These are phyloP conservation scores for Conopomorpha cramerella DNA, from an alignment of 1,140 invertebrate genomes.

Conservation along the genomic window DNA sequence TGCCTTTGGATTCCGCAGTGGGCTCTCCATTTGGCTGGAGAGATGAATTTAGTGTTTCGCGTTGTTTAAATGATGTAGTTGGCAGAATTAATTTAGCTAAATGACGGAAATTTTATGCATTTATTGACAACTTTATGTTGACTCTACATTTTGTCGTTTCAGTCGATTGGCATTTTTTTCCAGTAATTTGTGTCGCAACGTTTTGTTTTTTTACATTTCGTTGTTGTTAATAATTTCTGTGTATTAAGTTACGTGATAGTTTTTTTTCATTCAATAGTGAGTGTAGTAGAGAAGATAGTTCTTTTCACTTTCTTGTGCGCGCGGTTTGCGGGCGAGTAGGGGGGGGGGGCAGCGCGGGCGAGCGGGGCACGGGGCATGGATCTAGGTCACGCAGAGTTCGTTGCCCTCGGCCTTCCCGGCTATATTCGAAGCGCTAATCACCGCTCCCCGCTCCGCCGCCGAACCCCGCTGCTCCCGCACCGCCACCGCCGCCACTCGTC, in stretches of 20 bases:
- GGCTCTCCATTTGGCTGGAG: too few species aligned
- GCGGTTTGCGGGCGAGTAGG: not conserved
- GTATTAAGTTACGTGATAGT: too few species aligned
- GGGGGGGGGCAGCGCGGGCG: constrained; percentile 5
- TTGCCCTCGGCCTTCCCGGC: constrained; percentile 60
- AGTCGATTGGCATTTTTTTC: too few species aligned
- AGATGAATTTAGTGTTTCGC: constrained; percentile 6
- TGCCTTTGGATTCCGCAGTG: too few species aligned
- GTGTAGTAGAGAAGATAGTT: constrained; percentile 12
- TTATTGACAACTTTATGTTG: too few species aligned
- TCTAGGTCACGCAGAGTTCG: constrained; percentile 60
- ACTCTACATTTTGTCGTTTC: too few species aligned
- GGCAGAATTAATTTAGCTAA: too few species aligned
- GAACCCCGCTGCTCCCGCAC: constrained; percentile 5
- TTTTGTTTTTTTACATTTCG: constrained; percentile 4
- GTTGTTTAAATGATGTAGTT: too few species aligned
- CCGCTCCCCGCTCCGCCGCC: constrained; percentile 10
- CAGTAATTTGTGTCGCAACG: constrained; percentile 1
- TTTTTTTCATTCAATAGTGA: too few species aligned
- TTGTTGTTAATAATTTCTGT: too few species aligned
- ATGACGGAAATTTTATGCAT: too few species aligned
- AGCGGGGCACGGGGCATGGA: constrained; percentile 21
- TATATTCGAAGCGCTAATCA: constrained; percentile 55
- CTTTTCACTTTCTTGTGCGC: constrained; percentile 56
- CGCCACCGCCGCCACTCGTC: too few species aligned